Evolutionary conservation across 2,113 vertebrate species (phyloP).

Genomic region (Megaptera novaeangliae): DNA sequence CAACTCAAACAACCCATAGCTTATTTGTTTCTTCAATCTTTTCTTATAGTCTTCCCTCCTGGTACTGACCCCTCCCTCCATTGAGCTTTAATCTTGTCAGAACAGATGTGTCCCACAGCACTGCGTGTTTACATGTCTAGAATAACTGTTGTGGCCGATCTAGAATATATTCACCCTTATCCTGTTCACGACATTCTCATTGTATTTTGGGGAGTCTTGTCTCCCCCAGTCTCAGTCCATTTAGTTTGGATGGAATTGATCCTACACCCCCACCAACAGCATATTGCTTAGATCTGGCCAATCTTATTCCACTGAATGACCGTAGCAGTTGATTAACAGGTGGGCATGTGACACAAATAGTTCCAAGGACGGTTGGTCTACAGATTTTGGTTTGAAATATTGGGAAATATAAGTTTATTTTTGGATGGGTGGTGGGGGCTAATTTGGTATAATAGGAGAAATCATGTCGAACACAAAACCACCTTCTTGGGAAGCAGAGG

Average conservation of each 20-base stretch:
- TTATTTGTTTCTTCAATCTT: background rate
- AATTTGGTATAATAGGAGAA: background rate
- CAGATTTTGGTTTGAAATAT: background rate
- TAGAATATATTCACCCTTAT: background rate
- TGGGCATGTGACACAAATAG: background rate
- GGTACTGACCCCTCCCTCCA: background rate
- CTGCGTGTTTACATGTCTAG: background rate
- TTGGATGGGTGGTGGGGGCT: background rate
- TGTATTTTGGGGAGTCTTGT: background rate
- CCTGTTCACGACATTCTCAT: background rate
- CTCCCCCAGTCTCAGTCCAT: background rate
- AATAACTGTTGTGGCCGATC: too few relatives aligned
- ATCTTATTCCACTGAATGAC: background rate
- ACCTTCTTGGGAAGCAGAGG: background rate
- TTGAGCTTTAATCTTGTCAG: background rate
- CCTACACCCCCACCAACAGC: background rate
- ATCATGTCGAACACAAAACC: background rate
- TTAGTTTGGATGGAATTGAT: background rate
- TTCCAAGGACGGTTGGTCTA: background rate
- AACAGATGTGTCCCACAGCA: background rate
- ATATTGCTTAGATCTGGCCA: background rate
- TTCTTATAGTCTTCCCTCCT: background rate
- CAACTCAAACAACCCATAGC: background rate
- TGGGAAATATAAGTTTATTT: background rate
- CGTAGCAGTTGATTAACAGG: background rate